Evolutionary conservation across 2,797 vertebrate species (phyloP).

Genomic region (Gadopsis bispinosus): DNA sequence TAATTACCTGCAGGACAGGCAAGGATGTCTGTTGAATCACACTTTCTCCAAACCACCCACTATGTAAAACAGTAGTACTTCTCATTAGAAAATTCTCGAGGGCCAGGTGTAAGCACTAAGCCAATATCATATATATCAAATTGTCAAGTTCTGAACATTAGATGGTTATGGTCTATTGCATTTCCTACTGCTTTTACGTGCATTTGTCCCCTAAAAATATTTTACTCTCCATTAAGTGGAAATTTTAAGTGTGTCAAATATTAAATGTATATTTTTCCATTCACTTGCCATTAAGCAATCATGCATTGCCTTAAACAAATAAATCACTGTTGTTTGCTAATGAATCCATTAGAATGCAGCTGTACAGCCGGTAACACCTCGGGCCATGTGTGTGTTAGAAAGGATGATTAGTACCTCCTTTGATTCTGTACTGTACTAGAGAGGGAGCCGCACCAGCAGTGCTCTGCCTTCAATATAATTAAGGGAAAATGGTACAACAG

Average conservation of each 20-base stretch:
- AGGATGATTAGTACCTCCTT: slow-evolving; percentile 51
- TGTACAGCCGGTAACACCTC: slow-evolving; percentile 44
- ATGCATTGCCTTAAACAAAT: slow-evolving; percentile 45
- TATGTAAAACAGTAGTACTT: slow-evolving; percentile 1
- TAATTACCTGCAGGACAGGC: neutral
- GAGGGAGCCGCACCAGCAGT: slow-evolving; percentile 31
- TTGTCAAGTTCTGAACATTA: slow-evolving; percentile 6
- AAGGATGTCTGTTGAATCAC: neutral
- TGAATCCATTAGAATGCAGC: slow-evolving; percentile 59
- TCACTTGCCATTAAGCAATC: slow-evolving; percentile 26
- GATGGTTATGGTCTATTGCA: neutral
- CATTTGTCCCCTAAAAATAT: slow-evolving; percentile 27
- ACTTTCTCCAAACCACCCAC: neutral
- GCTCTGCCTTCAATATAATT: slow-evolving; percentile 72
- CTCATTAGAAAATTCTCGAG: slow-evolving; percentile 9
- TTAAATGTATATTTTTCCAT: slow-evolving; percentile 10
- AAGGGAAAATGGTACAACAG: slow-evolving; percentile 79
- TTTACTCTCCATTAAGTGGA: slow-evolving; percentile 13
- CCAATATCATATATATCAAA: slow-evolving; percentile 4
- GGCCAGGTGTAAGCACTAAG: neutral
- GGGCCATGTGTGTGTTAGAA: slow-evolving; percentile 34
- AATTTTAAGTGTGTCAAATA: slow-evolving; percentile 17
- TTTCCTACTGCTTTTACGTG: slow-evolving; percentile 15
- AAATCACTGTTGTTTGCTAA: slow-evolving; percentile 55
- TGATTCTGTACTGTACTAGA: slow-evolving; percentile 47